Conservation (phyloP, 2,113 vertebrate genomes). For the Hydropotes inermis region DNA sequence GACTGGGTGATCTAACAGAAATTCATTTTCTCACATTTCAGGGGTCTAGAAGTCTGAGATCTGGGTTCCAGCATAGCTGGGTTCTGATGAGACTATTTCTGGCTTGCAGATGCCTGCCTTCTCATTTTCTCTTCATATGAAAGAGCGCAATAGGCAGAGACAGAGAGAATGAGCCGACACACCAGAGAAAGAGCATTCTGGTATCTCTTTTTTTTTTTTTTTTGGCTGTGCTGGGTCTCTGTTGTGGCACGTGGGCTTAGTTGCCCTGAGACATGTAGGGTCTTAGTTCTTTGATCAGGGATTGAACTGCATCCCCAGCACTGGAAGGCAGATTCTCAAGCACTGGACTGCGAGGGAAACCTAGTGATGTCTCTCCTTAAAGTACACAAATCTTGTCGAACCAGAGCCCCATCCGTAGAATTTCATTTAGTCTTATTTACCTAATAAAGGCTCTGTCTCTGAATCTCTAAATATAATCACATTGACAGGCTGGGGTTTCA, state of each 20-base stretch:
- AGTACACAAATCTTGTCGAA: background rate
- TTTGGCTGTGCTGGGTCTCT: background rate
- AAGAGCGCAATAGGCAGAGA: background rate
- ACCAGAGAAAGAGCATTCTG: background rate
- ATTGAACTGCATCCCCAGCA: background rate
- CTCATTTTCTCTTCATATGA: background rate
- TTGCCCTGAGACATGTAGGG: background rate
- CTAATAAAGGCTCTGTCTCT: background rate
- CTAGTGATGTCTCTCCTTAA: background rate
- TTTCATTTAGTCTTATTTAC: background rate
- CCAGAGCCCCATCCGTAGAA: background rate
- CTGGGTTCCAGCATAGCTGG: background rate
- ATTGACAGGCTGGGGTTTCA: background rate
- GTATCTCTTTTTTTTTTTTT: background rate
- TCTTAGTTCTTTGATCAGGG: background rate
- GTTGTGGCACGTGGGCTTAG: background rate
- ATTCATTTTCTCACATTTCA: background rate
- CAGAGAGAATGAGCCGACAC: background rate
- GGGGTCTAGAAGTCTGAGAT: background rate
- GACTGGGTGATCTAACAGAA: background rate
- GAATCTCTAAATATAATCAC: background rate
- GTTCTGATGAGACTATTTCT: background rate
- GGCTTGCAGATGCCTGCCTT: background rate
- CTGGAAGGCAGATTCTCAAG: background rate
- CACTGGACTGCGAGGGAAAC: background rate